Conservation (phyloP, 2,797 vertebrate genomes). For the Gymnothorax javanicus region DNA sequence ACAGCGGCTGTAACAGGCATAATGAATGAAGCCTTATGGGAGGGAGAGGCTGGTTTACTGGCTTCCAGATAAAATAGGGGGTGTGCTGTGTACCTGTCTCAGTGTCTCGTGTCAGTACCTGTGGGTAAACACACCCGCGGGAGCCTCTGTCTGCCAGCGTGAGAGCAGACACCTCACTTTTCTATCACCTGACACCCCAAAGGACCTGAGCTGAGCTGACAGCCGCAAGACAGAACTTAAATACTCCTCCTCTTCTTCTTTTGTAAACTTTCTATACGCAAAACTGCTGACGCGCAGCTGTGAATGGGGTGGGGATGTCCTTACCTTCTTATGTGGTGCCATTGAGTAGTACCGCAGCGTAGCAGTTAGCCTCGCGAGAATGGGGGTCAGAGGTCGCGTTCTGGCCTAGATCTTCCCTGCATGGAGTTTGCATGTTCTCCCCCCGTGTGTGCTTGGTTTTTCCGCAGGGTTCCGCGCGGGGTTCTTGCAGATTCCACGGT, state of each 20-base stretch:
- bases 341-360: not conserved
- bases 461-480: no score
- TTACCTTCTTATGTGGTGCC: not conserved
- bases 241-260: not conserved
- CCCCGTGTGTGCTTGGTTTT: not conserved
- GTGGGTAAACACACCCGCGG: not conserved
- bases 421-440: no score
- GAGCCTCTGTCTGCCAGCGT: not conserved
- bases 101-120: not conserved
- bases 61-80: not conserved
- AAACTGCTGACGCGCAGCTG: not conserved
- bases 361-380: no score
- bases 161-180: not conserved
- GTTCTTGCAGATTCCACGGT: no score
- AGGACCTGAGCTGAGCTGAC: not conserved
- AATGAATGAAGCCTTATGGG: conserved; percentile 55
- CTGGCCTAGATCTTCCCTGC: no score
- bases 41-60: conserved; percentile 26
- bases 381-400: no score
- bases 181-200: not conserved
- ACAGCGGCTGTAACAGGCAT: conserved; percentile 54
- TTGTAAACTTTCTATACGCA: not conserved
- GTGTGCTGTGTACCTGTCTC: not conserved
- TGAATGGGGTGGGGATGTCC: not conserved
- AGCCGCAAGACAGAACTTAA: not conserved